Evolutionary conservation across 1,140 invertebrate species (phyloP), one percentile per base, ranked within the genome.

Genomic region (Lethrus apterus): DNA sequence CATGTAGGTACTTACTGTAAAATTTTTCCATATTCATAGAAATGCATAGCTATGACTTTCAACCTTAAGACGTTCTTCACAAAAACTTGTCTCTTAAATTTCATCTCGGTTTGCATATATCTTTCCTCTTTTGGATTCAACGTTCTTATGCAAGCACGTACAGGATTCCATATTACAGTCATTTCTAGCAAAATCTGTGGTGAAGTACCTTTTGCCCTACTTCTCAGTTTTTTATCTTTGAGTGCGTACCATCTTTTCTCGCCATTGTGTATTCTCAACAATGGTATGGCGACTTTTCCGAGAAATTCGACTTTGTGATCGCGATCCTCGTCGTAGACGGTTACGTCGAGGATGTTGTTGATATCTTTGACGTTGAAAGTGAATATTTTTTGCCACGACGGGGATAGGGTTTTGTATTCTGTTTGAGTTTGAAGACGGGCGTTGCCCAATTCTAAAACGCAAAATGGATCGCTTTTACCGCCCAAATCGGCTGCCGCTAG

Each of bases 341-440:
- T 98, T n/a, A 99, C 73, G 66, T 99, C 94, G 35, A 99, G 68
- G 14, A 93, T 81, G 24, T 92, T 90, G 57, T 97, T 94, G 38
- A 99, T 94, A 65, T 99, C 97, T 64, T 95, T 95, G 0, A 99
- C 86, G 66, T 93, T 89, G 64, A 99, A 97, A 24, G 89, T 94
- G 65, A 99, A 99, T 54, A 97, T 90, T 72, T 98, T 98, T 68
- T 97, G 93, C 96, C 96, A 99, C 48, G 85, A 89, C 0, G 96
- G 96, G 35, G 84, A 79, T 2, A 99, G 70, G 0, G 95, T 99
- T 67, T 98, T 98, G 66, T 99, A 99, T 66, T 98, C 93, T 1
- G 96, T 99, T 66, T 98, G 93, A 0, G 96, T 99, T 69, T 98
- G 93, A 26, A 98, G 71, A 35, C 94, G 77, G 1, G 91, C 79